Percentiles rank a stretch among this genome's conserved stretches.
These are phyloP conservation scores for Clarias batrachus DNA, from an alignment of 2,113 vertebrate genomes.

Conservation along the genomic window DNA sequence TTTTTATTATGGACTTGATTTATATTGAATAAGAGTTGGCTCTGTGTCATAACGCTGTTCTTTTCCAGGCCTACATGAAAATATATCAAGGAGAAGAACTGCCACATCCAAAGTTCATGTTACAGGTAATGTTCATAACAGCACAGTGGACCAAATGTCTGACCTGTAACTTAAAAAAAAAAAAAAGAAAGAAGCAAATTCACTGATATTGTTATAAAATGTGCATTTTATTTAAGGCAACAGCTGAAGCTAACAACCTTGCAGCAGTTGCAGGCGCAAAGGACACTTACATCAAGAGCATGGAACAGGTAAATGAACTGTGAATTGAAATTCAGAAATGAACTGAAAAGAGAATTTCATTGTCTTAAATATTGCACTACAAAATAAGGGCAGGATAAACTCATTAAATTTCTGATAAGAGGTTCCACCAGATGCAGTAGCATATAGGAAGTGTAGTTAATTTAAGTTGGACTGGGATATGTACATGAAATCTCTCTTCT, in stretches of 20 bases:
- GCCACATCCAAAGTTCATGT: constrained; percentile 90
- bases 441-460: not conserved
- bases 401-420: not conserved
- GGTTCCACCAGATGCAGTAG: not conserved
- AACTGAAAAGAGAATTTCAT: not conserved
- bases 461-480: not conserved
- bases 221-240: constrained; percentile 81
- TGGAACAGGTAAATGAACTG: constrained; percentile 83
- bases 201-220: too few relatives aligned
- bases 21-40: not conserved
- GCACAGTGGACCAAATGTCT: not conserved
- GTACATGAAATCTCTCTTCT: not conserved
- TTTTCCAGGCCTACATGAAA: constrained; percentile 85
- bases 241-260: constrained; percentile 97
- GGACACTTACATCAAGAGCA: constrained; percentile 87
- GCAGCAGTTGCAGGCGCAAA: constrained; percentile 95
- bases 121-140: constrained; percentile 75
- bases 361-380: not conserved
- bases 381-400: not conserved
- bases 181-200: too few relatives aligned
- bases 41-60: not conserved
- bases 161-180: not conserved
- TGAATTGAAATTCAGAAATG: not conserved
- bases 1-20: not conserved
- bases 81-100: constrained; percentile 92